A percentile compares a stretch with the other conserved stretches of the same genome.
Conservation (phyloP, 1,140 invertebrate genomes). For the Heterodera carotae region DNA sequence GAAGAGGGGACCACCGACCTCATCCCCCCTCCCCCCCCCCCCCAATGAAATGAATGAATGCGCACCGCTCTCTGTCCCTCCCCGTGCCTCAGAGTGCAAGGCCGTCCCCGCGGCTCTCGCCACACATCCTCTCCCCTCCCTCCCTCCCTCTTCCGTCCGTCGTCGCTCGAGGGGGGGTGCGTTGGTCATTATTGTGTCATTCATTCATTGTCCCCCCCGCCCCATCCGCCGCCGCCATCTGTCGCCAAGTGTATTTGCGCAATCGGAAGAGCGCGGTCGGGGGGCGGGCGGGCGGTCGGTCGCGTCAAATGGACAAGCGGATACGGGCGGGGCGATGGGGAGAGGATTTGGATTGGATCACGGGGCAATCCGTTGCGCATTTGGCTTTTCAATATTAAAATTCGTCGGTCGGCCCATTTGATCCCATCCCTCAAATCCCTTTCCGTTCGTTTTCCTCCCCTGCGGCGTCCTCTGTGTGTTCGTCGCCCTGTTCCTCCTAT, state of each 20-base stretch:
- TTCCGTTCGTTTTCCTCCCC: background rate
- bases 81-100: slow-evolving; percentile 17
- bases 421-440: background rate
- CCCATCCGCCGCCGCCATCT: background rate
- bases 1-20: too few species aligned
- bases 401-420: background rate
- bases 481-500: too few species aligned
- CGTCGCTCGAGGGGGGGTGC: too few species aligned
- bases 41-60: background rate
- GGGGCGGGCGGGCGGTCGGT: too few species aligned
- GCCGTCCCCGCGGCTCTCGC: background rate
- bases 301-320: slow-evolving; percentile 13
- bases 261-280: background rate
- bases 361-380: too few species aligned
- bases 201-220: too few species aligned
- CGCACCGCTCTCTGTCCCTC: background rate
- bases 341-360: background rate
- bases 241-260: slow-evolving; percentile 1
- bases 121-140: too few species aligned
- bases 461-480: background rate
- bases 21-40: too few species aligned
- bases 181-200: too few species aligned
- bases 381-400: too few species aligned
- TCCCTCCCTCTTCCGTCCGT: background rate
- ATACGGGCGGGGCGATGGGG: background rate